Evolutionary conservation across 2,888 invertebrate genomes (phyloP).

Genomic region (Entomobrya proxima): DNA sequence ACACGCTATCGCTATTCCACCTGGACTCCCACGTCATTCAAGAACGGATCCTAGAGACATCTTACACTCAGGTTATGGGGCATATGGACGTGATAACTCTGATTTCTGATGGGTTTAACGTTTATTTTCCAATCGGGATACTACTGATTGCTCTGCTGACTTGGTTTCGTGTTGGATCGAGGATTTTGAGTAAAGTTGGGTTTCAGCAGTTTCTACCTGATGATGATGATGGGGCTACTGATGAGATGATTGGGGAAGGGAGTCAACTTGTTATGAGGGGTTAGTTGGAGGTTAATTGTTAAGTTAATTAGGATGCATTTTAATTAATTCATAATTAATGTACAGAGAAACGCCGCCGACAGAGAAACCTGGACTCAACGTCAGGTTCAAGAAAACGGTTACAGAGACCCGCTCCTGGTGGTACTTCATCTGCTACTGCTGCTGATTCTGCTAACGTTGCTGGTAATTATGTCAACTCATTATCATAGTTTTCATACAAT

Average conservation of each 20-base stretch:
- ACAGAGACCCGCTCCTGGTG: neutral
- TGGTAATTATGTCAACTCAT: slow-evolving; percentile 1
- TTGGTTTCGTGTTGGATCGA: slow-evolving; percentile 94
- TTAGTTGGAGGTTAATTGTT: slow-evolving; percentile 76
- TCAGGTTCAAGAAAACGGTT: slow-evolving; percentile 19
- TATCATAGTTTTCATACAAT: neutral
- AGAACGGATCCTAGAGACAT: slow-evolving; percentile 86
- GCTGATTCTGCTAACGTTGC: slow-evolving; percentile 64
- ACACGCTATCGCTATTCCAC: slow-evolving; percentile 97
- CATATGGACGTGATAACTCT: slow-evolving; percentile 99
- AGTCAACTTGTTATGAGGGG: slow-evolving; percentile 93
- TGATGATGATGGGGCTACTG: slow-evolving; percentile 94
- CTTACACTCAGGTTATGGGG: slow-evolving; percentile 99
- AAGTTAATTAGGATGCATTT: neutral
- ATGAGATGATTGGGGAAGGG: slow-evolving; percentile 92
- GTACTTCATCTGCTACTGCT: neutral
- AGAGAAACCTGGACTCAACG: slow-evolving; percentile 69
- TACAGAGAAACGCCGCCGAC: slow-evolving; percentile 75
- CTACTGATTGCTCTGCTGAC: slow-evolving; percentile 94
- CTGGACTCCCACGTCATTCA: slow-evolving; percentile 97
- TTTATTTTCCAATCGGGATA: slow-evolving; percentile 99
- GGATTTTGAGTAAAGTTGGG: slow-evolving; percentile 92
- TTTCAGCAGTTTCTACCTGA: slow-evolving; percentile 96
- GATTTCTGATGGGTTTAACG: slow-evolving; percentile 98
- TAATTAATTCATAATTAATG: neutral